These are phyloP conservation scores for Scelioninae gen. 2 DNA, from an alignment of 2,888 invertebrate species.

Conservation along the genomic window DNA sequence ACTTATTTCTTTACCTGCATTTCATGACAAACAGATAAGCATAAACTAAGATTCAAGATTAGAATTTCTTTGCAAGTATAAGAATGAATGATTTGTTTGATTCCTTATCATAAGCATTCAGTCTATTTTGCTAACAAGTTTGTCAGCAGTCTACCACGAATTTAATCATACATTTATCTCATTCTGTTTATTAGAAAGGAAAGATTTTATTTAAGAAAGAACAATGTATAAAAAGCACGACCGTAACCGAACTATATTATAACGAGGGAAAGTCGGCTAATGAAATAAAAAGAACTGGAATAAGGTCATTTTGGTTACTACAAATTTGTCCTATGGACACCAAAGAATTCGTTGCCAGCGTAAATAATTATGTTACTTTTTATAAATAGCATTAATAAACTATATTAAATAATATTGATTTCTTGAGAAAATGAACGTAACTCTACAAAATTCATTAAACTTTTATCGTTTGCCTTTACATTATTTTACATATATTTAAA, in stretches of 20 bases:
- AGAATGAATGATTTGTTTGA: background rate
- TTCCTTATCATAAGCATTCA: background rate
- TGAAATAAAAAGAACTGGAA: conserved; percentile 51
- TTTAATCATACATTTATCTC: background rate
- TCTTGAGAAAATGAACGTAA: too few species aligned
- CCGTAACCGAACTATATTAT: conserved; percentile 21
- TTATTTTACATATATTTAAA: too few species aligned
- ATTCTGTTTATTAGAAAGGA: conserved; percentile 4
- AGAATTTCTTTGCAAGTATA: background rate
- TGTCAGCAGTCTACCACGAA: background rate
- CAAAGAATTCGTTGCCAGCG: conserved; percentile 6
- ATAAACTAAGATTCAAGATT: too few species aligned
- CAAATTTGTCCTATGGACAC: conserved; percentile 11
- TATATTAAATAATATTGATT: too few species aligned
- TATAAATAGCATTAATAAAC: too few species aligned
- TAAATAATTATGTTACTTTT: conserved; percentile 22
- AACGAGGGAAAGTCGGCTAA: conserved; percentile 53
- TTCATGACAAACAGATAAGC: too few species aligned
- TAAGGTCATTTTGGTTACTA: conserved; percentile 55
- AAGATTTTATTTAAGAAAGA: conserved; percentile 5
- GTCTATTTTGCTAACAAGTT: too few species aligned
- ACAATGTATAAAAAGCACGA: conserved; percentile 33
- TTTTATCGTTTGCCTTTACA: background rate
- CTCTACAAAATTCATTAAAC: too few species aligned
- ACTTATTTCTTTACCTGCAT: too few species aligned